These are phyloP conservation scores for Brachypalpus laphriformis DNA, from an alignment of 2,888 invertebrate species.

Conservation along the genomic window DNA sequence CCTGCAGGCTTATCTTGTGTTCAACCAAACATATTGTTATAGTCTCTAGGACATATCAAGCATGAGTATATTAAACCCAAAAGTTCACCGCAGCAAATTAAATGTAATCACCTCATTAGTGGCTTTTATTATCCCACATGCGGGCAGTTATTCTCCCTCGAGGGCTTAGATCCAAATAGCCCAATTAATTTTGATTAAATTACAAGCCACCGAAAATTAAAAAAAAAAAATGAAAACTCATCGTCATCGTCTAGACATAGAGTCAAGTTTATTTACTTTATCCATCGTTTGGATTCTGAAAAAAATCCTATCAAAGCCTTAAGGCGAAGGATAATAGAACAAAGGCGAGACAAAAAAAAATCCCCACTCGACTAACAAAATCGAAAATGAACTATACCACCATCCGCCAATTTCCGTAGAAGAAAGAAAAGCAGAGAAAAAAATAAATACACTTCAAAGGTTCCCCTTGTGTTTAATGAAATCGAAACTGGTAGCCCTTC, in stretches of 20 bases:
- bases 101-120: background rate
- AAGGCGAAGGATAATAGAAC: background rate
- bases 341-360: background rate
- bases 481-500: slow-evolving; percentile 24
- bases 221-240: background rate
- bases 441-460: background rate
- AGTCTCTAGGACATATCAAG: too few relatives aligned
- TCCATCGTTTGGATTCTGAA: background rate
- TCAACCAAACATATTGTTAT: too few relatives aligned
- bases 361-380: background rate
- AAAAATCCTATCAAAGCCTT: background rate
- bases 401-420: background rate
- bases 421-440: background rate
- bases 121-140: background rate
- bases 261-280: background rate
- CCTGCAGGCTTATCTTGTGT: too few relatives aligned
- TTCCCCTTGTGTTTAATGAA: slow-evolving; percentile 33
- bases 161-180: background rate
- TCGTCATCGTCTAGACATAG: background rate
- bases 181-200: background rate
- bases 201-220: background rate
- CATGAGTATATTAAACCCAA: too few relatives aligned
- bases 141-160: background rate
- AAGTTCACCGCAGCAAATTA: background rate
- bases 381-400: background rate